Base-by-base conservation (phyloP, 2,888 invertebrate species). In the Microplitis deprimator region DNA sequence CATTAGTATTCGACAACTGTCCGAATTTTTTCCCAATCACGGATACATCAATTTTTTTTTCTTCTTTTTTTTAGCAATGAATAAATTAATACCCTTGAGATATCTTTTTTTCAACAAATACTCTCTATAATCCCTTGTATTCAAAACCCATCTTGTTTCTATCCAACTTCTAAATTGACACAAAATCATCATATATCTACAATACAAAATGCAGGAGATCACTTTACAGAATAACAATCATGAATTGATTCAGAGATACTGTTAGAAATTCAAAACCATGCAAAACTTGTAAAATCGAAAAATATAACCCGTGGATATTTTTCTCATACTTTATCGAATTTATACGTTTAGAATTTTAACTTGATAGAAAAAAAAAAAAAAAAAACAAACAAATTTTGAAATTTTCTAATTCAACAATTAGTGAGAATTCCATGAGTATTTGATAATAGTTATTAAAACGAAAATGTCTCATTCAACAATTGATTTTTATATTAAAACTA, bases 401-500 rank as follows among this genome's bases (percentile, higher is more conserved):
- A 29, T 29, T 29, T 29, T 29, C 29, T 29, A 29, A 29, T 2
- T 4, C 29, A 29, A 29, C 29, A 29, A 29, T 29, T 29, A 29
- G 29, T 29, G 4, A 29, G 29, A 29, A 29, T 29, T 29, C 2
- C 29, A 29, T 29, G 29, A 13, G 50, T 50, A 2, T 50, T 50
- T 50, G 50, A 50, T 50, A 13, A 50, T 50, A 50, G 8, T 50
- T 50, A 50, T 50, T 50, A 50, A 50, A 13, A 50, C 5, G 5
- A 50, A 50, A 50, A 50, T 50, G 50, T 13, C 50, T 50, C 50
- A 50, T 50, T 50, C 50, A 50, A 65, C 29, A 29, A 65, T 29
- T 65, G 20, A 29, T 65, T 65, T 29, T 65, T 29, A 29, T 29
- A 65, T 38, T 29, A 65, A 65, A 65, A 62, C 62, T 29, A 20